Evolutionary conservation across 2,888 invertebrate species (phyloP).

Genomic region (Hedya salicella): DNA sequence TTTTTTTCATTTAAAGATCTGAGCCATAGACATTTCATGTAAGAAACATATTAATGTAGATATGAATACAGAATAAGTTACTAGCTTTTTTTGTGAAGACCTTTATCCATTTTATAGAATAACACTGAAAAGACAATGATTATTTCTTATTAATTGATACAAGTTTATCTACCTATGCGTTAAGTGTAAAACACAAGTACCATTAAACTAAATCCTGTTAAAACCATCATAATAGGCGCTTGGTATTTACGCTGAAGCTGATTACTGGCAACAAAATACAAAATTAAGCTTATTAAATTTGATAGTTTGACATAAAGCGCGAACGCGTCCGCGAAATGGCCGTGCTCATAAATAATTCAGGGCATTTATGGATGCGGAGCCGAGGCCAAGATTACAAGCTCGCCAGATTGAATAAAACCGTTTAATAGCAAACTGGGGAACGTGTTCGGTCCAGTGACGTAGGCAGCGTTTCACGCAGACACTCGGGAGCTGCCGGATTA

Average conservation of each 20-base stretch:
- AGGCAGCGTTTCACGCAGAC: constrained; percentile 2
- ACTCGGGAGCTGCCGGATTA: constrained; percentile 5
- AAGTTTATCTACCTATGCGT: too few relatives aligned
- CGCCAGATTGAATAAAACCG: constrained; percentile 16
- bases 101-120: too few relatives aligned
- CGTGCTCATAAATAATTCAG: constrained; percentile 18
- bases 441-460: background rate
- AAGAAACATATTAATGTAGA: too few relatives aligned
- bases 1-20: too few relatives aligned
- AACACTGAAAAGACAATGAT: too few relatives aligned
- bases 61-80: too few relatives aligned
- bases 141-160: too few relatives aligned
- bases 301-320: constrained; percentile 20
- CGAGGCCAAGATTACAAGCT: constrained; percentile 3
- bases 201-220: background rate
- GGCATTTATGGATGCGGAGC: constrained; percentile 3
- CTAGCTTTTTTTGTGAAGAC: too few relatives aligned
- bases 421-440: constrained; percentile 3
- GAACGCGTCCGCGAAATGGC: constrained; percentile 11
- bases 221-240: background rate
- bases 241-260: constrained; percentile 4
- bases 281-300: constrained; percentile 26
- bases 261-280: constrained; percentile 9
- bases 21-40: too few relatives aligned
- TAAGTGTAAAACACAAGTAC: background rate